Evolutionary conservation across 2,113 vertebrate genomes (phyloP).

Genomic region (Motacilla alba): DNA sequence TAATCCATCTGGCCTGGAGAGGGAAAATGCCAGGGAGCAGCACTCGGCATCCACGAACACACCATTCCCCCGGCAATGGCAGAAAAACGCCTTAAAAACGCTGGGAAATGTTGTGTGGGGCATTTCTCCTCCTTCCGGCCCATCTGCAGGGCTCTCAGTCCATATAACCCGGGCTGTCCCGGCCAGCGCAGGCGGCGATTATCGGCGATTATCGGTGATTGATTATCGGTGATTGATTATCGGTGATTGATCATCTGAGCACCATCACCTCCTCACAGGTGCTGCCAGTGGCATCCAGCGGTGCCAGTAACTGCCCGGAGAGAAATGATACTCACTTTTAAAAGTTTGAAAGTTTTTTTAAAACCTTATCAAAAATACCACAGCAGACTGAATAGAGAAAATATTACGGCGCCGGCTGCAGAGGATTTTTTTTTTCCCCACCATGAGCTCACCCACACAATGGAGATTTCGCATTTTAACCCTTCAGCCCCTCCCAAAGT

Average conservation of each 20-base stretch:
- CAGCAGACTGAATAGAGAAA: too few species aligned
- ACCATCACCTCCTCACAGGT: fast-evolving
- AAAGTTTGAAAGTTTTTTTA: too few species aligned
- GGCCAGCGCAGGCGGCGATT: fast-evolving
- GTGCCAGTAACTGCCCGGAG: fast-evolving
- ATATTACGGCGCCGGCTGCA: too few species aligned
- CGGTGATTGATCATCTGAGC: too few species aligned
- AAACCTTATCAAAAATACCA: too few species aligned
- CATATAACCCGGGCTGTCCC: not conserved
- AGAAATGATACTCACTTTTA: too few species aligned
- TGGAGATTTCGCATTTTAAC: too few species aligned
- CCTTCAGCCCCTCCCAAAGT: too few species aligned
- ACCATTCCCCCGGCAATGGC: fast-evolving
- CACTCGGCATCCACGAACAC: not conserved
- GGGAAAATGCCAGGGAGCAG: not conserved
- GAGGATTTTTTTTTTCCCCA: too few species aligned
- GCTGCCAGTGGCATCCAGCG: not conserved
- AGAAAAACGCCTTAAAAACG: not conserved
- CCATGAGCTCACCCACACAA: too few species aligned
- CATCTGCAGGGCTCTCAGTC: fast-evolving
- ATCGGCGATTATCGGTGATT: not conserved
- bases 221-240: too few species aligned
- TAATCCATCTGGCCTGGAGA: not conserved
- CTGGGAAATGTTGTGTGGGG: fast-evolving
- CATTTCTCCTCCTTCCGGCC: fast-evolving